Evolutionary conservation across 2,888 invertebrate genomes (phyloP).

Genomic region (Nomada goodeniana): DNA sequence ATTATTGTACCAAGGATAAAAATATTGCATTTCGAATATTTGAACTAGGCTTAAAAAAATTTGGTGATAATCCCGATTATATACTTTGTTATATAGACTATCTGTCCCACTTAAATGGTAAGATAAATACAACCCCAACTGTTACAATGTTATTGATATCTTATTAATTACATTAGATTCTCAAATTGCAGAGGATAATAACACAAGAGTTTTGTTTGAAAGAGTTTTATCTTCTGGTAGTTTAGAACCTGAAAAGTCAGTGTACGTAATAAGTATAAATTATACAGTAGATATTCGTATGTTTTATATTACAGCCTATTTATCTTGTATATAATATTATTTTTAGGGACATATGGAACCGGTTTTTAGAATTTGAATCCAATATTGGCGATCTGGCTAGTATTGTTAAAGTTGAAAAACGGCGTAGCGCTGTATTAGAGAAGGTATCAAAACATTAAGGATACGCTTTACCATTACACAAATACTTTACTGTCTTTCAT

Average conservation of each 20-base stretch:
- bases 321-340: constrained; percentile 2
- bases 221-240: constrained; percentile 97
- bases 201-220: constrained; percentile 99
- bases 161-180: background rate
- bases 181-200: constrained; percentile 96
- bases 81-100: constrained; percentile 98
- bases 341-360: constrained; percentile 97
- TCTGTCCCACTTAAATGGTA: constrained; percentile 97
- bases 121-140: constrained; percentile 65
- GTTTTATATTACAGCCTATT: constrained; percentile 5
- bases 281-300: constrained; percentile 14
- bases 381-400: constrained; percentile 99
- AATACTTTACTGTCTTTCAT: background rate
- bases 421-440: constrained; percentile 95
- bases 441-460: constrained; percentile 86
- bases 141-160: background rate
- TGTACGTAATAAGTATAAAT: constrained; percentile 85
- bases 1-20: constrained; percentile 99
- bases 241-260: constrained; percentile 95
- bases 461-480: constrained; percentile 15
- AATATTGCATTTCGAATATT: constrained; percentile 98
- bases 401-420: constrained; percentile 98
- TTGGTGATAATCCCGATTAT: constrained; percentile 97
- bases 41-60: constrained; percentile 98
- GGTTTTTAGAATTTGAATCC: constrained; percentile 99